A percentile compares a stretch with the other conserved stretches of the same genome.
phyloP scores from a whole-genome alignment of 2,888 invertebrate species.

The Nomada ruficornis region DNA sequence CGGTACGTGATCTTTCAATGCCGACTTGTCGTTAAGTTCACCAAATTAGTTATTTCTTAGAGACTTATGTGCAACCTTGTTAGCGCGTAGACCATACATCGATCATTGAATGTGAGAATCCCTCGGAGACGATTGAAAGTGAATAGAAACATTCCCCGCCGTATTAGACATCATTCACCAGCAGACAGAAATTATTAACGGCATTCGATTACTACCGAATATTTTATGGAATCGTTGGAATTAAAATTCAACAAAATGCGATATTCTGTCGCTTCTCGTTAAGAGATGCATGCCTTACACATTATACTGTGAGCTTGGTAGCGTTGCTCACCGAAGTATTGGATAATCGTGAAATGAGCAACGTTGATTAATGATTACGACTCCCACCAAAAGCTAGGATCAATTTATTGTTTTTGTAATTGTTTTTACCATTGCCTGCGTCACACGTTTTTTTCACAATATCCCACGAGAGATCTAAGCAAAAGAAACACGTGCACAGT shows the following conservation, averaged over 20 bases:
- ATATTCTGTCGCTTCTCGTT: too few species aligned
- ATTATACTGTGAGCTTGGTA: not conserved
- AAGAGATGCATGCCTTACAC: not conserved
- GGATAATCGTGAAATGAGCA: not conserved
- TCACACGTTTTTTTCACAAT: constrained; percentile 1
- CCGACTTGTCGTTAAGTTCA: not conserved
- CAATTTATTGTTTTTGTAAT: constrained; percentile 9
- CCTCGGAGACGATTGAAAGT: too few species aligned
- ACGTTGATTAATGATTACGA: not conserved
- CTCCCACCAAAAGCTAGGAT: too few species aligned
- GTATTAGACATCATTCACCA: too few species aligned
- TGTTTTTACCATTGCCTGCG: not conserved
- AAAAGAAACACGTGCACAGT: not conserved
- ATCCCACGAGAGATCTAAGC: not conserved
- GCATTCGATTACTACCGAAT: not conserved
- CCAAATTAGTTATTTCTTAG: not conserved
- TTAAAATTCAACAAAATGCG: not conserved
- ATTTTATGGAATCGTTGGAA: not conserved
- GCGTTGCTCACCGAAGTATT: not conserved
- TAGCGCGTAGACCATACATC: too few species aligned
- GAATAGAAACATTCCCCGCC: too few species aligned
- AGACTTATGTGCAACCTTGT: not conserved
- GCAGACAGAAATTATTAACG: not conserved
- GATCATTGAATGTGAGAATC: too few species aligned
- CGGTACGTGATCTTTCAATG: not conserved